Evolutionary conservation across 2,113 vertebrate genomes (phyloP), one percentile per base, ranked within the genome.

Genomic region (Gopherus evgoodei): DNA sequence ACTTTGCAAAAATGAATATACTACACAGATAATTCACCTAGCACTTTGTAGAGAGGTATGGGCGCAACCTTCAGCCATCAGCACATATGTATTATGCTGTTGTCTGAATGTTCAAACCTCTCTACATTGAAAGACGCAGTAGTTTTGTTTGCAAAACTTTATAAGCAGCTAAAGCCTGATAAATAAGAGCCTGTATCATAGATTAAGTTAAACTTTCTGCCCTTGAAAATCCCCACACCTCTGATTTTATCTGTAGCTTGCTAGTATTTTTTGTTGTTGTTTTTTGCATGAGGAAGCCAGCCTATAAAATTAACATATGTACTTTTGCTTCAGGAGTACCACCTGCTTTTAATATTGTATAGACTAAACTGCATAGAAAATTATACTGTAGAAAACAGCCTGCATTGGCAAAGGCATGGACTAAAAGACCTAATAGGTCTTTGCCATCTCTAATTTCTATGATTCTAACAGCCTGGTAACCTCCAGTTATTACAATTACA

Each of bases 381-480:
- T 52, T 47, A 78, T 4, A 86, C 88, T 79, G 88, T 38, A 90
- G 85, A 44, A 42, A 90, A 57, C 81, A 94, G 31, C 35, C 59
- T 35, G 35, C 6, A 69, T 54, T 86, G 88, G 88, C 38, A 90
- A 83, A 17, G 53, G 38, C 44, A 14, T 11, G 24, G 29, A 54
- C 27, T 7, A 38, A 81, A 42, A 21, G 86, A 49, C 76, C 82
- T 44, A 81, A 76, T 5, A 85, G 59, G 69, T 7, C 78, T 87
- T 62, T 87, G 62, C 49, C 72, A 69, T 47, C 56, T 87, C 81
- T 89, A 31, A 76, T 91, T 95, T 89, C 95, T 93, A 79, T 84
- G 90, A 94, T 87, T 87, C 49, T 79, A 93, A 80, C 83, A 62
- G 35, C 53, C 62, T 88, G 72, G 80, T 82, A 97, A 91, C 83